Base-by-base conservation (phyloP, 2,797 vertebrate species). In the Meda fulgida region DNA sequence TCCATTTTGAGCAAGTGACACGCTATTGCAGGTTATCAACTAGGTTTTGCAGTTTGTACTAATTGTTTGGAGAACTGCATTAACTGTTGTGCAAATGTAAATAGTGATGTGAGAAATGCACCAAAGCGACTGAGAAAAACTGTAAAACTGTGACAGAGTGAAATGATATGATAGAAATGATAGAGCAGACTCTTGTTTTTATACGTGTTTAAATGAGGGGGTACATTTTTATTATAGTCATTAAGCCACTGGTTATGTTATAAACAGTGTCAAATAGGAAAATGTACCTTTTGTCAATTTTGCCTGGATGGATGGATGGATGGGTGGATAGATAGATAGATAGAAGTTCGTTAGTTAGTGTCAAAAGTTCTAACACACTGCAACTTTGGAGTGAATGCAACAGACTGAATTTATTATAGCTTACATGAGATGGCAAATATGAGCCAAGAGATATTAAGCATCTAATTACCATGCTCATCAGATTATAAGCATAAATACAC, bases 401-500 rank as follows among this genome's bases (percentile, higher is more conserved):
- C 76, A 84, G 40, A 89, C 34, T 65, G 34, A 66, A 51, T 95
- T 95, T 94, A 94, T 93, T 78, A 13, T 34, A 88, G 87, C 73
- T 89, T 73, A 84, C 83, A 82, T 43, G 48, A 89, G 21, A 82
- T 85, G 88, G 86, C 85, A 58, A 71, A 29, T 78, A 86, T 84
- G 82, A 79, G 73, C 36, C 66, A 84, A 73, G 79, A 78, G 60
- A 86, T 71, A 76, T 86, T 71, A 75, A 80, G 75, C 84, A 78
- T 63, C 60, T 38, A 81, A 58, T 85, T 85, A 69, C 75, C 84
- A 85, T 66, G 70, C 36, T 82, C 51, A 36, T 63, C 46, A 75
- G 53, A 84, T 77, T 77, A 76, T 21, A 86, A 40, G 48, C 67
- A 71, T 79, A 84, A 86, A 84, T 63, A 76, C 34, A 75, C 69